Evolutionary conservation across 2,888 invertebrate genomes (phyloP).

Genomic region (Eupeodes luniger): DNA sequence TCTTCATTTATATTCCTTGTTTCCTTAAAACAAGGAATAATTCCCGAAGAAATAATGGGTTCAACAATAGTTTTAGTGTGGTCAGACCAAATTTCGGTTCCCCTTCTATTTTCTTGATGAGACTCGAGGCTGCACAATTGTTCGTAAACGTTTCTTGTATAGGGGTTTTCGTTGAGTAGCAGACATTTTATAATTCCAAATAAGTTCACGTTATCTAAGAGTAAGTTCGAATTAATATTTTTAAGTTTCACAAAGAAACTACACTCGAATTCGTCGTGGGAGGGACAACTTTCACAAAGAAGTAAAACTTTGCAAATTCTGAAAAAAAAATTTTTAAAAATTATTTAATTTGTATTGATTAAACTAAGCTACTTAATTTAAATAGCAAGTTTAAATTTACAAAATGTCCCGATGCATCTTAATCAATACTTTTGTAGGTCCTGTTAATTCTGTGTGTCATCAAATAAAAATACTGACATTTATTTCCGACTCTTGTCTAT

Average conservation of each 20-base stretch:
- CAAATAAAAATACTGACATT: too few species aligned
- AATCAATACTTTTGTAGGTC: too few species aligned
- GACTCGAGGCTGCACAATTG: conserved; percentile 86
- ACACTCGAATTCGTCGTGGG: conserved; percentile 85
- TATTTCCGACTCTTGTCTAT: too few species aligned
- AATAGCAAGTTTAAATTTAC: too few species aligned
- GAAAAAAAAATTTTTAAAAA: conserved; percentile 34
- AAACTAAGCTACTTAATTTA: too few species aligned
- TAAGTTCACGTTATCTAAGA: conserved; percentile 77
- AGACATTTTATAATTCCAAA: conserved; percentile 84
- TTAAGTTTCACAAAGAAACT: conserved; percentile 84
- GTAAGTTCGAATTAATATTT: conserved; percentile 73
- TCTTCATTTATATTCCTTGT: conserved; percentile 82
- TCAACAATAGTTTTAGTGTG: conserved; percentile 84
- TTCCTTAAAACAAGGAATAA: conserved; percentile 77
- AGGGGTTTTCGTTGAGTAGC: conserved; percentile 83
- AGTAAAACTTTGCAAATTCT: conserved; percentile 86
- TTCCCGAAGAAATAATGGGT: conserved; percentile 79
- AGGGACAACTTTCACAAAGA: conserved; percentile 83
- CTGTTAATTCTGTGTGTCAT: too few species aligned
- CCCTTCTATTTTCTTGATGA: conserved; percentile 86
- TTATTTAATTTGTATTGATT: too few species aligned
- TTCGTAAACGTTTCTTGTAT: conserved; percentile 84
- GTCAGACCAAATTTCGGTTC: conserved; percentile 86
- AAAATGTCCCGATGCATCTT: too few species aligned